Evolutionary conservation across 2,888 invertebrate species (phyloP).

Genomic region (Bugula neritina): DNA sequence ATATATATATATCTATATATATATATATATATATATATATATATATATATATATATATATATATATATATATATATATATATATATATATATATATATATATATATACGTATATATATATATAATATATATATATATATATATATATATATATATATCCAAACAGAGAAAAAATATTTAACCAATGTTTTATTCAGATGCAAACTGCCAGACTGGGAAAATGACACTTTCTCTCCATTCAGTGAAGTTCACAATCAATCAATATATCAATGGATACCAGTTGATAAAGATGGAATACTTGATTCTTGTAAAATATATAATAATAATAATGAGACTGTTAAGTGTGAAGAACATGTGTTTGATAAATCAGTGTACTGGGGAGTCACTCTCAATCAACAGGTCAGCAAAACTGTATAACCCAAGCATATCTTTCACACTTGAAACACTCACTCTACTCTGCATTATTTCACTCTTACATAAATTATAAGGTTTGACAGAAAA

Average conservation of each 20-base stretch:
- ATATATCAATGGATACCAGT: slow-evolving; percentile 15
- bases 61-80: not conserved
- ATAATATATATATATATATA: slow-evolving; percentile 1
- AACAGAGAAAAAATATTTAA: not conserved
- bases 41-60: not conserved
- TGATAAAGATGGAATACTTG: not conserved
- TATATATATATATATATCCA: not conserved
- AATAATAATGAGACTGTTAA: slow-evolving; percentile 5
- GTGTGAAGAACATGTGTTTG: not conserved
- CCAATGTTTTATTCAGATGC: not conserved
- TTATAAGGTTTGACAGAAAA: too few relatives aligned
- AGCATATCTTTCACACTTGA: too few relatives aligned
- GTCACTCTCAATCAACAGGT: not conserved
- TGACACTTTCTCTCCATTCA: not conserved
- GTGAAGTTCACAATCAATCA: slow-evolving; percentile 10
- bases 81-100: slow-evolving; percentile 1
- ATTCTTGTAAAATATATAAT: slow-evolving; percentile 18
- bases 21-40: too few relatives aligned
- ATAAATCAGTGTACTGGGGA: not conserved
- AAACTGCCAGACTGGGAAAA: not conserved
- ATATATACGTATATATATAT: not conserved
- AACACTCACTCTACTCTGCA: too few relatives aligned
- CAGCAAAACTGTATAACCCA: too few relatives aligned
- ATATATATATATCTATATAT: too few relatives aligned
- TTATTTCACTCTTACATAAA: too few relatives aligned